Evolutionary conservation across 2,888 invertebrate genomes (phyloP).

Genomic region (Callinectes sapidus): DNA sequence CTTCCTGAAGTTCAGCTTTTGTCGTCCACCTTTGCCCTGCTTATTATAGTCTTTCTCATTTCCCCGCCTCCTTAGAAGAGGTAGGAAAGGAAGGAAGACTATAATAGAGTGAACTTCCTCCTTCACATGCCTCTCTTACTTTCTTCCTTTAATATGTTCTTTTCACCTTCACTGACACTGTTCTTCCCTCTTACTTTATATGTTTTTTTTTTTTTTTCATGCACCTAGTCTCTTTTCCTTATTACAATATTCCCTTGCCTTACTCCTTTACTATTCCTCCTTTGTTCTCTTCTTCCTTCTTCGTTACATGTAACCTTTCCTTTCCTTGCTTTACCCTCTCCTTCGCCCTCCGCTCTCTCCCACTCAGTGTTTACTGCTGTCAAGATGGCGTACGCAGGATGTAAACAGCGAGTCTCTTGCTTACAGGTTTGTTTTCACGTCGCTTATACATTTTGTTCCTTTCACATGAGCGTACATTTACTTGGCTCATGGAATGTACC

Average conservation of each 20-base stretch:
- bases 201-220: background rate
- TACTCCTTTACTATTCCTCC: background rate
- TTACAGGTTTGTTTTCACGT: background rate
- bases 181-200: background rate
- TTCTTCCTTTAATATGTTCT: background rate
- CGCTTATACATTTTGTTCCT: slow-evolving; percentile 1
- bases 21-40: background rate
- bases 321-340: background rate
- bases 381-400: background rate
- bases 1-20: slow-evolving; percentile 1
- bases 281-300: background rate
- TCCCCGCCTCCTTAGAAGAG: background rate
- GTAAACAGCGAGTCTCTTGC: background rate
- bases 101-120: background rate
- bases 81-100: slow-evolving; percentile 10
- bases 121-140: background rate
- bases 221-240: background rate
- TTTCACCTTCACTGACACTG: background rate
- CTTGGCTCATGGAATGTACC: background rate
- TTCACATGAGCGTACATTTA: slow-evolving; percentile 10
- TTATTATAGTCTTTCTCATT: slow-evolving; percentile 21
- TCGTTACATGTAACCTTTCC: background rate
- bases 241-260: background rate
- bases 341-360: background rate
- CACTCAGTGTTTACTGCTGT: slow-evolving; percentile 14